phyloP scores from a whole-genome alignment of 2,113 vertebrate genomes.

The Puma concolor region DNA sequence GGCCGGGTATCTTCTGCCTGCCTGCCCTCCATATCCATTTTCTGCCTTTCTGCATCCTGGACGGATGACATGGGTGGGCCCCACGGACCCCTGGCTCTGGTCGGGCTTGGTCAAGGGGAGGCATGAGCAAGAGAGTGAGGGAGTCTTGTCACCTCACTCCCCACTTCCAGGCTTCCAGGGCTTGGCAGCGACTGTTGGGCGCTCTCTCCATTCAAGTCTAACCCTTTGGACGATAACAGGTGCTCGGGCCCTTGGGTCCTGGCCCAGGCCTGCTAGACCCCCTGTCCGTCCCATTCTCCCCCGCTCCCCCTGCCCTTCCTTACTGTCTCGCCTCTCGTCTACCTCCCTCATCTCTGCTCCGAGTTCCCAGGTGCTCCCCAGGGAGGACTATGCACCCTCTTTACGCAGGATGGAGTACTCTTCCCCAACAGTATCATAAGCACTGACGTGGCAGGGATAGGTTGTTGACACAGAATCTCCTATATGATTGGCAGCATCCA shows the following conservation, averaged over 20 bases:
- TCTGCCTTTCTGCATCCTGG: neutral
- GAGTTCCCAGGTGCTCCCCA: neutral
- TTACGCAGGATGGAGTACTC: accelerated
- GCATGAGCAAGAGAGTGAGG: accelerated
- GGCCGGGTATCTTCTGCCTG: neutral
- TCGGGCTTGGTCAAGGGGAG: accelerated
- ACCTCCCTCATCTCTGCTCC: neutral
- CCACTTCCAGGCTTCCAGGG: neutral
- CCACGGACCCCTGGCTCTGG: neutral
- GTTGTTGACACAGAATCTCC: neutral
- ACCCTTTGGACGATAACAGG: no score
- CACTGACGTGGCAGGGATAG: accelerated
- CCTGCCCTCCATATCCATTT: neutral
- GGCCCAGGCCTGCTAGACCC: neutral
- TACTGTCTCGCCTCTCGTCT: no score
- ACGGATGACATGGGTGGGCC: accelerated
- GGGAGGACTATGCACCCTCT: neutral
- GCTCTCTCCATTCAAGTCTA: no score
- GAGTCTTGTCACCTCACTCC: no score
- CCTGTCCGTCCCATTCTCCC: accelerated
- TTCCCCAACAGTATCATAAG: accelerated
- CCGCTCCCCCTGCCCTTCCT: accelerated
- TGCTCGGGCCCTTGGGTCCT: accelerated
- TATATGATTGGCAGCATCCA: accelerated
- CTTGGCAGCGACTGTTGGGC: accelerated